phyloP scores from a whole-genome alignment of 2,888 invertebrate genomes.

The Limnephilus rhombicus region DNA sequence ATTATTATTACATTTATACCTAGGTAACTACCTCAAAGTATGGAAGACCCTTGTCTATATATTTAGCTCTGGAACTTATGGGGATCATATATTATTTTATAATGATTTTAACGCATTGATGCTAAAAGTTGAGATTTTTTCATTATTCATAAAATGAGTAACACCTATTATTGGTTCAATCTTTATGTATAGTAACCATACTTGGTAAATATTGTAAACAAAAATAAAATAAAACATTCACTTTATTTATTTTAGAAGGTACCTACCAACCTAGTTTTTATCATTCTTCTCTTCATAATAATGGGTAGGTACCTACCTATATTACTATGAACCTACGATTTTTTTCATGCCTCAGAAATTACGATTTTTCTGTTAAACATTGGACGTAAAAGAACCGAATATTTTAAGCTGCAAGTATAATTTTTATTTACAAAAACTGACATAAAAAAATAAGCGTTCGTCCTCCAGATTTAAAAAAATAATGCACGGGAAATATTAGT shows the following conservation, averaged over 20 bases:
- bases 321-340: not conserved
- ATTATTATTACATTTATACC: too few relatives aligned
- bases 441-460: not conserved
- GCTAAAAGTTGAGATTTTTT: not conserved
- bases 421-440: not conserved
- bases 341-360: not conserved
- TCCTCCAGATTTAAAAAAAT: not conserved
- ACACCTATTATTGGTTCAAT: too few relatives aligned
- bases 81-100: not conserved
- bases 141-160: too few relatives aligned
- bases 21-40: too few relatives aligned
- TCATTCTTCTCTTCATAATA: too few relatives aligned
- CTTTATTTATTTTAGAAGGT: not conserved
- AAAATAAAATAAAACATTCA: not conserved
- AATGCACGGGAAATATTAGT: not conserved
- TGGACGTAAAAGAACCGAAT: not conserved
- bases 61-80: not conserved
- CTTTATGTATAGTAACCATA: too few relatives aligned
- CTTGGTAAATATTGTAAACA: too few relatives aligned
- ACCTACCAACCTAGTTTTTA: too few relatives aligned
- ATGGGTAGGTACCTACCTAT: not conserved
- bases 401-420: not conserved
- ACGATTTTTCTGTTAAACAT: not conserved
- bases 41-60: not conserved
- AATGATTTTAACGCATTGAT: not conserved